These are phyloP conservation scores for Pygocentrus nattereri DNA, from an alignment of 2,797 vertebrate genomes.

Conservation along the genomic window DNA sequence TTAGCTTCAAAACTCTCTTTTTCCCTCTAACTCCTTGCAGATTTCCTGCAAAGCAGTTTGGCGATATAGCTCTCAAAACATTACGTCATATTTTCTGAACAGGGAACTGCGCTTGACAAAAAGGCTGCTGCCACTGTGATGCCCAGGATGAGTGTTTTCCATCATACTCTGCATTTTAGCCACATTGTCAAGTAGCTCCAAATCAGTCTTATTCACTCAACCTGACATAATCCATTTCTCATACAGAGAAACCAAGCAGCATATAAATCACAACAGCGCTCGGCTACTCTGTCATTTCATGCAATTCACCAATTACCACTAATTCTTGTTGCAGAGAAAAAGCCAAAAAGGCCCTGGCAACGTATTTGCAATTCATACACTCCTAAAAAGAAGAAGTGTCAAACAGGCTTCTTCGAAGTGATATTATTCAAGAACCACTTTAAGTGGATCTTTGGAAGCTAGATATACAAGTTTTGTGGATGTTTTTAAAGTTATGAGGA, in stretches of 20 bases:
- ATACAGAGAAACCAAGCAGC: not conserved
- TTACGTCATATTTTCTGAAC: not conserved
- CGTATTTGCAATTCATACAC: not conserved
- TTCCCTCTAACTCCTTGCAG: not conserved
- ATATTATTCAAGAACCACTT: not conserved
- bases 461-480: too few relatives aligned
- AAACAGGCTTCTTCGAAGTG: not conserved
- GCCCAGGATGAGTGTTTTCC: not conserved
- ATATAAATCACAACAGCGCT: not conserved
- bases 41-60: not conserved
- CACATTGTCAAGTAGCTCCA: not conserved
- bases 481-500: too few relatives aligned
- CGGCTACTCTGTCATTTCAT: not conserved
- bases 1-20: not conserved
- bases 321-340: not conserved
- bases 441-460: not conserved
- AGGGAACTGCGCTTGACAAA: not conserved
- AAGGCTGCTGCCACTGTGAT: not conserved
- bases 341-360: not conserved
- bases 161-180: not conserved
- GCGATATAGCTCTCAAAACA: slow-evolving; percentile 1
- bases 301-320: not conserved
- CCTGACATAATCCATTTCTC: slow-evolving; percentile 9
- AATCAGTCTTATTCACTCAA: slow-evolving; percentile 9
- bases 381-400: not conserved